Evolutionary conservation across 2,888 invertebrate genomes (phyloP), one percentile per base, ranked within the genome.

Genomic region (Ormyrus thymus): DNA sequence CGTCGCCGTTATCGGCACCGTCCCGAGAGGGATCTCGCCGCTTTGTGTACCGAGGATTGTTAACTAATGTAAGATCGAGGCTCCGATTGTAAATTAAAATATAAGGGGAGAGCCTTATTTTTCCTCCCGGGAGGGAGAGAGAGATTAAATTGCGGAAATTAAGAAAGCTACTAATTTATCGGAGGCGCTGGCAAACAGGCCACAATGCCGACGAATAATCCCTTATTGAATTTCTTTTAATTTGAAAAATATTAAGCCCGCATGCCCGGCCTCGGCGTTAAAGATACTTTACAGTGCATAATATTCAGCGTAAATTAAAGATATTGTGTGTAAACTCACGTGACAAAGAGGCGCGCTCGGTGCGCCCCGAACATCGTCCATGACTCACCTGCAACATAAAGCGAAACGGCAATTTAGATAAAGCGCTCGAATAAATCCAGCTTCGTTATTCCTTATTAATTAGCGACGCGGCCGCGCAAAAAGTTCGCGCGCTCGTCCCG

Each of bases 301-400:
- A 29, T 29, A 29, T 29, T 29, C 29, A 51, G 51, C 8, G 51
- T 10, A 11, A 51, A 51, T 55, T 55, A 43, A 50, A 45, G 46
- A 43, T 56, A n/a, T 55, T 9, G 50, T 43, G 6, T 13, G 13
- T n/a, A 10, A 48, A 72, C 72, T 72, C 64, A 72, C 72, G 72
- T 10, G 45, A 55, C 46, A 11, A 15, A 4, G 72, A 29, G 6
- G 66, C 13, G n/a, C 11, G 11, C 55, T 55, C 15, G 6, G 10
- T 70, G 29, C 29, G 29, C 29, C 4, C 29, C 29, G 29, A 29
- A 29, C 29, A 29, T 29, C 29, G 1, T 51, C 56, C 7, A 15
- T 10, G 8, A 72, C 72, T 72, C 64, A 72, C 72, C 72, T 72
- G 72, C 9, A 72, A 72, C 53, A 72, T 7, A 55, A 43, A 62